Conservation (phyloP, 2,888 invertebrate genomes). For the Eupithecia tripunctaria region DNA sequence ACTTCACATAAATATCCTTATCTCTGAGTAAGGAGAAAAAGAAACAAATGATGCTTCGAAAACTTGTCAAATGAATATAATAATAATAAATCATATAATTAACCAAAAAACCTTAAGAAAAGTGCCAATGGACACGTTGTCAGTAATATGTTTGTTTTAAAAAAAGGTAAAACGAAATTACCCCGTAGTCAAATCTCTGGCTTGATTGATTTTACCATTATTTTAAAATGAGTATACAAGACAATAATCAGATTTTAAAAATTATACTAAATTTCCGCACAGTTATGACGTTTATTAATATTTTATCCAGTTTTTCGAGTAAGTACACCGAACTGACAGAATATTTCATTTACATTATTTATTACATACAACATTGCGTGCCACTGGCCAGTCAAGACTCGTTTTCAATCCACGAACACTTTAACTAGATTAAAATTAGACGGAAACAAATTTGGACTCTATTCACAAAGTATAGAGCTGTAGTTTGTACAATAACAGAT, state of each 20-base stretch:
- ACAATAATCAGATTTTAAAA: background rate
- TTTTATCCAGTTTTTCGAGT: background rate
- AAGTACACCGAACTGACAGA: background rate
- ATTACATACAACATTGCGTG: slow-evolving; percentile 2
- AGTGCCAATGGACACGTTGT: too few species aligned
- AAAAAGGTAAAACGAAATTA: too few species aligned
- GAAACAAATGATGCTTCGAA: background rate
- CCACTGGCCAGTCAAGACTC: slow-evolving; percentile 14
- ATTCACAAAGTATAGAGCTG: slow-evolving; percentile 8
- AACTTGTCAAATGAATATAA: background rate
- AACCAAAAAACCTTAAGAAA: too few species aligned
- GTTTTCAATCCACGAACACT: slow-evolving; percentile 9
- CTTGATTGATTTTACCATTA: too few species aligned
- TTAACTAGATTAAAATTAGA: slow-evolving; percentile 22
- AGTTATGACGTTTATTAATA: background rate
- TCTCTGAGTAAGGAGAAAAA: background rate
- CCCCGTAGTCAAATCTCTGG: too few species aligned
- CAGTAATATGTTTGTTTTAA: too few species aligned
- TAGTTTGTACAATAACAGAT: slow-evolving; percentile 27
- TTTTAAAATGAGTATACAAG: too few species aligned
- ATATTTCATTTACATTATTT: background rate
- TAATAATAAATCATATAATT: background rate
- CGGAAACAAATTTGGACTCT: slow-evolving; percentile 22
- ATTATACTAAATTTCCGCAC: background rate
- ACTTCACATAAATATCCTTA: background rate